phyloP scores from a whole-genome alignment of 2,797 vertebrate genomes.

The Setipinna tenuifilis region DNA sequence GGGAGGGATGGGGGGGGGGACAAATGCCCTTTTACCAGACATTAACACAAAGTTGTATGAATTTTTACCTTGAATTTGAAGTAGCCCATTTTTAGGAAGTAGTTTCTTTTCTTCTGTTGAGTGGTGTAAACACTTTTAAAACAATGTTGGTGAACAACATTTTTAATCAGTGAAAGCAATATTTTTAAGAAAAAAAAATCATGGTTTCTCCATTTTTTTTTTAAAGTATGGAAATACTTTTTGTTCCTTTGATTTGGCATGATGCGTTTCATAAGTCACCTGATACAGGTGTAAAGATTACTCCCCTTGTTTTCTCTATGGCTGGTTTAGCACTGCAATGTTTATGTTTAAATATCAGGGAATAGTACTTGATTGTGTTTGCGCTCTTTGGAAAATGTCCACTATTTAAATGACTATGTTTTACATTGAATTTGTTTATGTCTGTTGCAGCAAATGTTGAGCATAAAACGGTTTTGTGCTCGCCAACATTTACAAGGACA shows the following conservation, averaged over 20 bases:
- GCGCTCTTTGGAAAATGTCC: slow-evolving; percentile 19
- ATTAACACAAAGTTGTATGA: slow-evolving; percentile 34
- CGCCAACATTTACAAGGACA: slow-evolving; percentile 4
- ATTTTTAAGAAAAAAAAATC: slow-evolving; percentile 48
- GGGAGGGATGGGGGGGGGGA: background rate
- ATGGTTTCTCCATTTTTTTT: slow-evolving; percentile 36
- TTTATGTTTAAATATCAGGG: slow-evolving; percentile 55
- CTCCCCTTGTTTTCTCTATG: background rate
- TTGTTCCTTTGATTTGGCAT: background rate
- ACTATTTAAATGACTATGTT: slow-evolving; percentile 32
- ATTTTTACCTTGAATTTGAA: slow-evolving; percentile 51
- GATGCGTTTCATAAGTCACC: background rate
- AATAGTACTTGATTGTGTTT: slow-evolving; percentile 50
- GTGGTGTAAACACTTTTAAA: background rate
- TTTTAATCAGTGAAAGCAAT: background rate
- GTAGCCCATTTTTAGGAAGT: slow-evolving; percentile 55
- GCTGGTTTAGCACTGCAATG: slow-evolving; percentile 41
- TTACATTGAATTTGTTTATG: background rate
- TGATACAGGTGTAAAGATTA: background rate
- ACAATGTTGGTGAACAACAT: background rate
- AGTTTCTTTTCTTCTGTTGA: background rate
- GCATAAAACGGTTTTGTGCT: slow-evolving; percentile 1
- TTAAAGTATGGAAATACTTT: slow-evolving; percentile 2
- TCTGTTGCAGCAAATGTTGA: background rate
- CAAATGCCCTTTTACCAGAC: slow-evolving; percentile 14